Percentiles rank a stretch among this genome's conserved stretches.
phyloP scores from a whole-genome alignment of 2,888 invertebrate genomes.

The Thecophora atra region DNA sequence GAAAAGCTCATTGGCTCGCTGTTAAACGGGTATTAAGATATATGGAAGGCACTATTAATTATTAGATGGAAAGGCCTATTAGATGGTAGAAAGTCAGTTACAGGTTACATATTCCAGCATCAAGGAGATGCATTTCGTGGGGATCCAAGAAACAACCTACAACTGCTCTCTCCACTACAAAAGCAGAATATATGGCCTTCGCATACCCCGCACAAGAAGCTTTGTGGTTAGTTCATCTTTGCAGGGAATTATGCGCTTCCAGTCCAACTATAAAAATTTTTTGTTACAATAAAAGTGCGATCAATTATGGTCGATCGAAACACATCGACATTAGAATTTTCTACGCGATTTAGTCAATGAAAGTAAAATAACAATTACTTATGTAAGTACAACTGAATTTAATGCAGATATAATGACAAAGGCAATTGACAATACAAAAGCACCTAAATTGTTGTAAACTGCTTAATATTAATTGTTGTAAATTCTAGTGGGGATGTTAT shows the following conservation, averaged over 20 bases:
- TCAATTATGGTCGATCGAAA: background rate
- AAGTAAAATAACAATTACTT: background rate
- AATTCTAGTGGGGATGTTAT: conserved; percentile 11
- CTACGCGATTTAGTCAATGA: no score
- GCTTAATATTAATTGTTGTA: background rate
- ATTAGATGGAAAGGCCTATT: background rate
- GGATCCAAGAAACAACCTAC: conserved; percentile 34
- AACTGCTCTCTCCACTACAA: conserved; percentile 40
- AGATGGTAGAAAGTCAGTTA: conserved; percentile 8
- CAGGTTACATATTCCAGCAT: background rate
- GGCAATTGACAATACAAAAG: background rate
- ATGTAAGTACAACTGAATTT: background rate
- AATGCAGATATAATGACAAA: conserved; percentile 13
- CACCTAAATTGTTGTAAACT: no score
- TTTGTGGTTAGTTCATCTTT: conserved; percentile 4
- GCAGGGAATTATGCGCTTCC: no score
- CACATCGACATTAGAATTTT: conserved; percentile 6
- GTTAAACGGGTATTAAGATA: background rate
- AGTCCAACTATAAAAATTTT: background rate
- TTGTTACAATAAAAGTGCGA: no score
- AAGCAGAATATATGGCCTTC: conserved; percentile 43
- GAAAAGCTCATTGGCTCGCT: no score
- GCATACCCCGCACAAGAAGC: conserved; percentile 29
- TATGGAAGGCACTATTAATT: background rate
- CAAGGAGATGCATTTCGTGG: conserved; percentile 16